phyloP scores from a whole-genome alignment of 1,140 invertebrate genomes.

The Dinothrombium tinctorium region DNA sequence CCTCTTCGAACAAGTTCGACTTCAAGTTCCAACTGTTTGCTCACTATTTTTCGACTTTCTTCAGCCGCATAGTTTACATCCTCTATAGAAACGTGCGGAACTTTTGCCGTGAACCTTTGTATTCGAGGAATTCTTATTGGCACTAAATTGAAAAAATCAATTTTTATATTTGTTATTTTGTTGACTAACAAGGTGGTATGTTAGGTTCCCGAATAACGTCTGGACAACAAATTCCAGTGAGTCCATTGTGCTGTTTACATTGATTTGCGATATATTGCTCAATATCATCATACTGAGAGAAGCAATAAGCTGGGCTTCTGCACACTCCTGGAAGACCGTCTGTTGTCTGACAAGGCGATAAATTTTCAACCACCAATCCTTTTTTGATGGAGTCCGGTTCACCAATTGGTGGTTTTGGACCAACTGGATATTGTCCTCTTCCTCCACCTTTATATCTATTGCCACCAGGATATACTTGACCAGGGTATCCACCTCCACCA shows the following conservation, averaged over 20 bases:
- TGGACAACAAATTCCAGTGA: slow-evolving; percentile 10
- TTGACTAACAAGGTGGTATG: background rate
- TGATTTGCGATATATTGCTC: slow-evolving; percentile 5
- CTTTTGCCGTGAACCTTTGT: background rate
- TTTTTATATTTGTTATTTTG: background rate
- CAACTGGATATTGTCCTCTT: background rate
- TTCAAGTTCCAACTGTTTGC: slow-evolving; percentile 5
- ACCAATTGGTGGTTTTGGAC: background rate
- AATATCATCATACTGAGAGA: slow-evolving; percentile 5
- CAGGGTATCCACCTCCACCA: slow-evolving; percentile 1
- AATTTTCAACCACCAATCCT: background rate
- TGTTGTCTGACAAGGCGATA: slow-evolving; percentile 5
- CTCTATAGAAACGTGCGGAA: slow-evolving; percentile 6
- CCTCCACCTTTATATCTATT: background rate
- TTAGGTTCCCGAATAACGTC: background rate
- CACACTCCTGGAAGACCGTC: slow-evolving; percentile 9
- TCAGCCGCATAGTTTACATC: slow-evolving; percentile 7
- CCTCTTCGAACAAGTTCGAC: slow-evolving; percentile 3
- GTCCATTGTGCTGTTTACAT: background rate
- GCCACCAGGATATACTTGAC: background rate
- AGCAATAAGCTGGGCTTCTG: slow-evolving; percentile 5
- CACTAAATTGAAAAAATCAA: background rate
- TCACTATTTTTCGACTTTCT: slow-evolving; percentile 2
- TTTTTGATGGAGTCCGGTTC: background rate
- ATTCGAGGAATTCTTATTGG: slow-evolving; percentile 6